Evolutionary conservation across 2,888 invertebrate genomes (phyloP), one percentile per base, ranked within the genome.

Genomic region (Agriotes lineatus): DNA sequence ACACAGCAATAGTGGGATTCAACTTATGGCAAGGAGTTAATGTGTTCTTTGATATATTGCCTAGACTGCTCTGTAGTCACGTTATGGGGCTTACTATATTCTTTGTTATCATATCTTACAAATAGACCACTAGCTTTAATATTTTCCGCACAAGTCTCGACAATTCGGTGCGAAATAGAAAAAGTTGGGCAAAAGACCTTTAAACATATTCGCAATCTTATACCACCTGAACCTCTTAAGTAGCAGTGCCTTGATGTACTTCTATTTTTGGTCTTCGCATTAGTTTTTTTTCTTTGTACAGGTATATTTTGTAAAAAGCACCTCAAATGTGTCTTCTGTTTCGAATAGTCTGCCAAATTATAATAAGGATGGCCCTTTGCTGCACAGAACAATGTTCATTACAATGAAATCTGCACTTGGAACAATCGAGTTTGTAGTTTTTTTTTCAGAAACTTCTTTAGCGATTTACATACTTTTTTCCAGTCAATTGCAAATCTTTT

Each of bases 151-250:
- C 58, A 42, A 10, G 19, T 58, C 25, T 42, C 58, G 14, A 58
- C 42, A 20, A 58, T 16, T 20, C 58, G 14, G 14, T 58, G 58
- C 3, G 42, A 58, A 10, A 58, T 42, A 3, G 58, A 39, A 42
- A 42, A 42, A 14, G 42, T 58, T 18, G 1, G 14, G 35, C 58
- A 58, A 22, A 58, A 39, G 42, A 42, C 18, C 6, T 42, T 58
- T 42, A 39, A 22, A 14, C 58, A 58, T 25, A 37, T 39, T 19
- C 39, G 16, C 1, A 33, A 12, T 12, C 19, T n/a, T 57, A 7
- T 20, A 14, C 57, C 39, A 19, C 16, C 18, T 14, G 39, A 19
- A 35, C 37, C n/a, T 50, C 12, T 57, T 30, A 37, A 57, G 16
- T 14, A 57, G 12, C 19, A 18, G 9, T 19, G 12, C 20, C 57